Evolutionary conservation across 2,888 invertebrate genomes (phyloP), one percentile per base, ranked within the genome.

Genomic region (Trichopoda pennipes): DNA sequence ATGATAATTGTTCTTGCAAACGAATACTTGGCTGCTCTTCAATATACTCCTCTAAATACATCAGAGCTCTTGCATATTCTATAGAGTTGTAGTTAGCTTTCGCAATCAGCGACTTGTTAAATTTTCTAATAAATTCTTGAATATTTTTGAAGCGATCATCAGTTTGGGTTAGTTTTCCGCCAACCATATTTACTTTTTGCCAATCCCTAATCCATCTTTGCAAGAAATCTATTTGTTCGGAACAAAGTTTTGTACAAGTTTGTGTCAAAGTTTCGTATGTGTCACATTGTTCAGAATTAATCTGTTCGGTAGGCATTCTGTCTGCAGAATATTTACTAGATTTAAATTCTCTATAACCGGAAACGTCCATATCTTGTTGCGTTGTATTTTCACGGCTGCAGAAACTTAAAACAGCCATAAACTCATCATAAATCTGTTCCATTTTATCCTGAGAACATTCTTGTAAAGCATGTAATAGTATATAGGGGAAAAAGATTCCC

Each of bases 1-100:
- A 93, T 0, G 94, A 93, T 60, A 95, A 89, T 84, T 94, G 93
- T 10, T 93, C 92, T 81, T 94, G 92, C 84, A 94, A 89, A 16
- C 92, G 91, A 0, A 91, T 88, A 0, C 82, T 10, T 12, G 92
- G 92, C 70, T 93, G 92, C 63, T 93, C 93, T 32, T 92, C 93
- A 91, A 96, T 94, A 84, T 95, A 94, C 80, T 94, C 91, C 87
- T 96, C 96, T 28, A 96, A 89, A 87, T 95, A 96, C 90, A 95
- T 94, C 38, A 96, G 86, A 0, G 96, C 94, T 28, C 96, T 92
- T 63, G 95, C 94, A 86, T 95, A 93, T 87, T 96, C 96, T 0
- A 94, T 94, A 70, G 95, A 95, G 17, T 94, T 93, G 86, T 94
- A 96, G 88, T 95, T 95, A 7, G 95, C 95, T 55, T 94, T 93